These are phyloP conservation scores for Phoeniculus purpureus DNA, from an alignment of 2,797 vertebrate genomes.

Conservation along the genomic window DNA sequence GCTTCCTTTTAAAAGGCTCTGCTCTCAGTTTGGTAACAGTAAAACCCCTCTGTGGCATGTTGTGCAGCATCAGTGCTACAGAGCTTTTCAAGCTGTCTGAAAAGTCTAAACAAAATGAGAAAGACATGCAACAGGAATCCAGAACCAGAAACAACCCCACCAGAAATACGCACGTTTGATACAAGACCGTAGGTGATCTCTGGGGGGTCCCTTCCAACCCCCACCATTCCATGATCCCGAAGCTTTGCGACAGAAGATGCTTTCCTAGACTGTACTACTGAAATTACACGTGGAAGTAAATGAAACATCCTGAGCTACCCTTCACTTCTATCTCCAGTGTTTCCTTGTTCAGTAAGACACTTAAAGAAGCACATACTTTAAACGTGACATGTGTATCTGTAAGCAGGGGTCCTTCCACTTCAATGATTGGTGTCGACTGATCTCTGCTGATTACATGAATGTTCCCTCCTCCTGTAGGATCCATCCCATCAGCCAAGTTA, in stretches of 20 bases:
- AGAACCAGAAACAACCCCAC: background rate
- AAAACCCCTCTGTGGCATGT: background rate
- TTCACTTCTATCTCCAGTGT: background rate
- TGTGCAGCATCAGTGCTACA: background rate
- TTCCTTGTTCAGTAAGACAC: background rate
- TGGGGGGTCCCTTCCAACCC: too few species aligned
- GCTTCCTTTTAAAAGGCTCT: background rate
- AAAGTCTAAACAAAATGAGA: background rate
- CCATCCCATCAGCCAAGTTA: constrained; percentile 83
- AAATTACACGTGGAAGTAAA: background rate
- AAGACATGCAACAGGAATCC: background rate
- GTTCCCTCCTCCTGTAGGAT: constrained; percentile 85
- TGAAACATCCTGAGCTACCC: background rate
- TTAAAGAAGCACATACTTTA: constrained; percentile 81
- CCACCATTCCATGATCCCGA: background rate
- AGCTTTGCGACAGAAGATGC: background rate
- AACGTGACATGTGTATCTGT: constrained; percentile 97
- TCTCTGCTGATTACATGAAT: constrained; percentile 97
- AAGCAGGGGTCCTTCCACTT: constrained; percentile 96
- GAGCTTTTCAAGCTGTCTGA: background rate
- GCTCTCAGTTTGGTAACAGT: background rate
- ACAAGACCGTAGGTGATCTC: background rate
- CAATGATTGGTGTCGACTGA: constrained; percentile 95
- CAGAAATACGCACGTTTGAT: background rate
- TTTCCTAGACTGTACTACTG: background rate